Evolutionary conservation across 2,888 invertebrate species (phyloP).

Genomic region (Hymenopus coronatus): DNA sequence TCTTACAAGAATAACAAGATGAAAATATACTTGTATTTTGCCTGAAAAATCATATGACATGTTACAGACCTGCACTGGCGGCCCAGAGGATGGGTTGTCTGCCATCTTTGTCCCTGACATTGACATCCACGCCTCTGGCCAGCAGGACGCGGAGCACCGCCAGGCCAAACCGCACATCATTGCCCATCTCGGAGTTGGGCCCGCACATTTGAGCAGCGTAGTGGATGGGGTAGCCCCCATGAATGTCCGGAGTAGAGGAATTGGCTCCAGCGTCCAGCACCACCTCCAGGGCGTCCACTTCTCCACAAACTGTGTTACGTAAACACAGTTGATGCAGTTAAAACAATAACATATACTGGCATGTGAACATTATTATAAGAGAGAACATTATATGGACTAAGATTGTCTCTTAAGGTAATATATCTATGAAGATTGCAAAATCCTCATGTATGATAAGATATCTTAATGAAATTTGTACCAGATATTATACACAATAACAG

Average conservation of each 20-base stretch:
- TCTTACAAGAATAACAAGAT: too few relatives aligned
- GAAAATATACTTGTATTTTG: too few relatives aligned
- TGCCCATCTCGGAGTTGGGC: slow-evolving; percentile 64
- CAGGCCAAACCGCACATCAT: slow-evolving; percentile 63
- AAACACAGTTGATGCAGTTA: background rate
- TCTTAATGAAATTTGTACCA: too few relatives aligned
- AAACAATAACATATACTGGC: too few relatives aligned
- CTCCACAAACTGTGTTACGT: slow-evolving; percentile 76
- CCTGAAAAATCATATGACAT: too few relatives aligned
- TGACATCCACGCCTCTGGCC: slow-evolving; percentile 74
- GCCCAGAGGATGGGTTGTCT: slow-evolving; percentile 96
- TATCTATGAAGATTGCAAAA: too few relatives aligned
- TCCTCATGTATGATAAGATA: too few relatives aligned
- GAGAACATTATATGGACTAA: too few relatives aligned
- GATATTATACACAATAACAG: too few relatives aligned
- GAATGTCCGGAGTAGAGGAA: slow-evolving; percentile 84
- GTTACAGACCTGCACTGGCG: slow-evolving; percentile 74
- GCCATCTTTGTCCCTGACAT: slow-evolving; percentile 87
- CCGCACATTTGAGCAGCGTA: slow-evolving; percentile 98
- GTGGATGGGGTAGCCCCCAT: slow-evolving; percentile 93
- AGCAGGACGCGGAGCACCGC: slow-evolving; percentile 78
- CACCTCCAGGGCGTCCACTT: slow-evolving; percentile 81
- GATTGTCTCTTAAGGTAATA: too few relatives aligned
- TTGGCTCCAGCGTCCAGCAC: slow-evolving; percentile 84
- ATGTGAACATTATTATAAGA: too few relatives aligned